These are phyloP conservation scores for Heliornis fulica DNA, from an alignment of 2,113 vertebrate species.

Conservation along the genomic window DNA sequence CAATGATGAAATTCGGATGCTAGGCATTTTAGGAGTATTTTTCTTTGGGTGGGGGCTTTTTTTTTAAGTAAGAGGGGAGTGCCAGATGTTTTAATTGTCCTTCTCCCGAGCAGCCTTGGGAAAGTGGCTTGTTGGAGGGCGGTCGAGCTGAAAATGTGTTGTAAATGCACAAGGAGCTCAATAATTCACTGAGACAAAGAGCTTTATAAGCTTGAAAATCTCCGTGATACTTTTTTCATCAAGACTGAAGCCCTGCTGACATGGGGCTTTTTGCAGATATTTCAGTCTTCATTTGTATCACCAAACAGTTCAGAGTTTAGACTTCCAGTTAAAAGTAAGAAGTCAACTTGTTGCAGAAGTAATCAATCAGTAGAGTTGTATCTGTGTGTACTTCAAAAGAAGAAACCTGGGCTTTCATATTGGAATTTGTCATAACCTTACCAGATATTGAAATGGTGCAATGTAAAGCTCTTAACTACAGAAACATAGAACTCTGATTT, in stretches of 20 bases:
- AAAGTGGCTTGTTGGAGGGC: not conserved
- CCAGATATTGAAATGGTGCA: not conserved
- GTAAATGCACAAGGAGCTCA: not conserved
- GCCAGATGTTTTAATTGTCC: not conserved
- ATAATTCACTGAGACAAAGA: too few species aligned
- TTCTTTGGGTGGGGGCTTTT: not conserved
- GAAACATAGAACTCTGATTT: not conserved
- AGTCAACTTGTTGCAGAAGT: too few species aligned
- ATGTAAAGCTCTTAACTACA: not conserved
- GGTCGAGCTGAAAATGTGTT: not conserved
- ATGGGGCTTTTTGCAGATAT: fast-evolving
- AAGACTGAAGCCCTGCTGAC: not conserved
- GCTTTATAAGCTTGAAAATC: not conserved
- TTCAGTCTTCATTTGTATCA: not conserved
- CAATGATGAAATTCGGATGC: not conserved
- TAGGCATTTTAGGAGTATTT: not conserved
- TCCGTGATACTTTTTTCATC: not conserved
- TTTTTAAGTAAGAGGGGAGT: not conserved
- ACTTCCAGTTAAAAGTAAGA: not conserved
- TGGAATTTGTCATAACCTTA: not conserved
- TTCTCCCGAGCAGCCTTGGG: not conserved
- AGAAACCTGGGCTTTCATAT: not conserved
- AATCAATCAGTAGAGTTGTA: not conserved
- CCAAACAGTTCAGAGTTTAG: not conserved
- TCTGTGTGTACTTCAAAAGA: not conserved